A percentile compares a stretch with the other conserved stretches of the same genome.
Evolutionary conservation across 2,888 invertebrate genomes (phyloP).

Genomic region (Biston stratarius): DNA sequence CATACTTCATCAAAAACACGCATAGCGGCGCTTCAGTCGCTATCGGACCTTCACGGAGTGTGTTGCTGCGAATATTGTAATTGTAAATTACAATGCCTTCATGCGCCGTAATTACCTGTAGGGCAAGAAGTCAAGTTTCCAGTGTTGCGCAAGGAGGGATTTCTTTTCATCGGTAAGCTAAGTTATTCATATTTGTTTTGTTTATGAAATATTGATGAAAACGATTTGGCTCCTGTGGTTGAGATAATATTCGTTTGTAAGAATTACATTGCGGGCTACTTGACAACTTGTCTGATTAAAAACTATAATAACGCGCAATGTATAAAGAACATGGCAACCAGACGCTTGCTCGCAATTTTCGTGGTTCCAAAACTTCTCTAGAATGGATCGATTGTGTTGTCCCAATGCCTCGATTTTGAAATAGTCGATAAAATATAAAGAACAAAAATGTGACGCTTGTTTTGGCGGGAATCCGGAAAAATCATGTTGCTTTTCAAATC

Average conservation of each 20-base stretch:
- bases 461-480: no score
- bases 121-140: constrained; percentile 5
- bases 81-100: constrained; percentile 34
- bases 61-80: constrained; percentile 2
- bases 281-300: background rate
- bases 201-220: background rate
- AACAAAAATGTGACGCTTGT: background rate
- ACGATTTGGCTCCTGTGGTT: no score
- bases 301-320: background rate
- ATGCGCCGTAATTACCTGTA: constrained; percentile 35
- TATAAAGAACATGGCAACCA: background rate
- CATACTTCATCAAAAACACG: constrained; percentile 1
- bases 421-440: background rate
- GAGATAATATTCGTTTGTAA: background rate
- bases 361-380: background rate
- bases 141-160: constrained; percentile 15
- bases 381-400: constrained; percentile 2
- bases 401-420: background rate
- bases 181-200: no score
- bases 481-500: no score
- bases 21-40: constrained; percentile 13
- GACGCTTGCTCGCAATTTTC: background rate
- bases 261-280: constrained; percentile 1
- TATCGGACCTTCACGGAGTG: background rate
- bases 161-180: constrained; percentile 23